Evolutionary conservation across 1,140 invertebrate genomes (phyloP), one percentile per base, ranked within the genome.

Genomic region (Eubasilissa regina): DNA sequence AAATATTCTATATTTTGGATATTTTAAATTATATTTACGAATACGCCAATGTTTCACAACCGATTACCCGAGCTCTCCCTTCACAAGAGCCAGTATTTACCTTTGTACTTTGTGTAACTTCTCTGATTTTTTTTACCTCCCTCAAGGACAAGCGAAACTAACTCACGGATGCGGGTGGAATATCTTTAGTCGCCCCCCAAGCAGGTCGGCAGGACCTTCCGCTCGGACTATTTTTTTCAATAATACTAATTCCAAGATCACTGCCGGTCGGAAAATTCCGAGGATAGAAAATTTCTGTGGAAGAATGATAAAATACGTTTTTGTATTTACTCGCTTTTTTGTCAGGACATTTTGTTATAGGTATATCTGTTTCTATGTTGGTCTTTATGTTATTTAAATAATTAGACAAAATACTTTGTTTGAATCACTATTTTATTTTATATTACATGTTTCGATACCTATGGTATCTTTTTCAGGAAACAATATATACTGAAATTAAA

Each of bases 101-200:
- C 66, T 70, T 70, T 70, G 35, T 70, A 12, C 66, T 70, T 19
- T 58, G 55, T 58, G 6, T 15, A 58, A 58, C 72, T 75, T 53
- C 17, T 55, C 72, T 77, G 19, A 77, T 47, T 17, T 77, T 43
- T 25, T 60, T 56, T n/a, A 60, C 70, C 77, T 53, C 77, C 13
- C 43, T 10, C 11, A 47, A 44, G 66, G 66, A 70, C 44, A 70
- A 70, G 47, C n/a, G 45, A 70, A 70, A 70, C 35, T 45, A 70
- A 13, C 56, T 35, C 45, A 15, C 62, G 66, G 44, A 70, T 70
- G 66, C 66, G 66, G 66, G 66, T 13, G 47, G 66, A 70, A 70
- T 70, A 45, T 43, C 3, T 48, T 44, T 68, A n/a, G 12, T 15
- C n/a, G 11, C 13, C 44, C 25, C 47, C 47, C 47, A 70, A 17